phyloP scores from a whole-genome alignment of 30 jellyfish, hydroid and myxozoan species.

The Aurelia aurita region DNA sequence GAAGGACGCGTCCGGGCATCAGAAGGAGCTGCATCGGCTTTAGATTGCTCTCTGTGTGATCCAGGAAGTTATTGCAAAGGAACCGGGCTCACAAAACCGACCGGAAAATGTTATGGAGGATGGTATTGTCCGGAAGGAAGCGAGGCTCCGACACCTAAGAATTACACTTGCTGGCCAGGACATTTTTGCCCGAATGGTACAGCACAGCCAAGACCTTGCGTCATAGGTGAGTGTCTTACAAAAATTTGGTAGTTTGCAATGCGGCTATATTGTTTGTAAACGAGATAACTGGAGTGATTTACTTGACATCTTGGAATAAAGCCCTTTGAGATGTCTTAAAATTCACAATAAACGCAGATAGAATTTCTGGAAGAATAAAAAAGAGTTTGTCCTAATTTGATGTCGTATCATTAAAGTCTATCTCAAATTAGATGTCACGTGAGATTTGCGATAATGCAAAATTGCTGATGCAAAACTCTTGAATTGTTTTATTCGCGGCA shows the following conservation, averaged over 20 bases:
- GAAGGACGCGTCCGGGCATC: slow-evolving; percentile 78
- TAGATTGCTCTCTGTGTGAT: slow-evolving; percentile 83
- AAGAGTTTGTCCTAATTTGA: too few relatives aligned
- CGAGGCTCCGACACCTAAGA: slow-evolving; percentile 78
- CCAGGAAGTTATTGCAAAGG: slow-evolving; percentile 92
- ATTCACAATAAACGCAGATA: too few relatives aligned
- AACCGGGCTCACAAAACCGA: slow-evolving; percentile 79
- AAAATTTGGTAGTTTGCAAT: too few relatives aligned
- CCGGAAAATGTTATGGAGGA: slow-evolving; percentile 84
- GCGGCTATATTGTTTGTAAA: too few relatives aligned
- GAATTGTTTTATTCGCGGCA: too few relatives aligned
- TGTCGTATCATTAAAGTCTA: too few relatives aligned
- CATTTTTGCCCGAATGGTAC: slow-evolving; percentile 96
- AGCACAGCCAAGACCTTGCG: slow-evolving; percentile 83
- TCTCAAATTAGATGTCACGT: too few relatives aligned
- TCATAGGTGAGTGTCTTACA: slow-evolving; percentile 58
- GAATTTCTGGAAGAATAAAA: too few relatives aligned
- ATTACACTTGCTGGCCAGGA: slow-evolving; percentile 91
- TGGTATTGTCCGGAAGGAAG: slow-evolving; percentile 95
- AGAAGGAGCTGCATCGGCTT: slow-evolving; percentile 81
- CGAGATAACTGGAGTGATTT: not conserved
- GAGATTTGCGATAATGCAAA: too few relatives aligned
- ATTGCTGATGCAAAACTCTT: too few relatives aligned
- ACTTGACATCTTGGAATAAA: not conserved
- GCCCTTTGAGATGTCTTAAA: too few relatives aligned